Base-by-base conservation (phyloP, 2,113 vertebrate species). In the Cyanistes caeruleus region DNA sequence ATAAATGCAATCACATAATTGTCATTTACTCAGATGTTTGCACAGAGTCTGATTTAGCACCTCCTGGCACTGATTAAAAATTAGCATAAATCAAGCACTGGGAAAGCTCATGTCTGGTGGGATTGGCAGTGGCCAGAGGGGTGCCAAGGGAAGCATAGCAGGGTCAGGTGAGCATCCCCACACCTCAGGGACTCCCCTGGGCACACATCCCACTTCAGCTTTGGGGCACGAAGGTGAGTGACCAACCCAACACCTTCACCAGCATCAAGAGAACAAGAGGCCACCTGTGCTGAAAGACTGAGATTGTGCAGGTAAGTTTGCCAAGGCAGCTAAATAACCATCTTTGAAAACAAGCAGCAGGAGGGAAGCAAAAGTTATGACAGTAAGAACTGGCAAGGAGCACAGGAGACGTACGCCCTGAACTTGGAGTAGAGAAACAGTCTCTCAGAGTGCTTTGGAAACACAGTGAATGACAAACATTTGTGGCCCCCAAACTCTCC, bases 91-190 rank as follows among this genome's bases (percentile, higher is more conserved):
- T 5, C 4, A 8, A 73, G 68, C 63, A 3, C 44, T 7, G 11
- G 22, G 44, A 44, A 43, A 7, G 35, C 35, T 51, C 12, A 3
- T 0, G 4, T 18, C 20, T n/a, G 3, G 5, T 0, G 12, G 19
- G 48, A 30, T 8, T 2, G 15, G 7, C 39, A 46, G 7, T 16
- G 72, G 63, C 41, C 63, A 49, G 11, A 63, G 28, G 10, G n/a
- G 7, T 6, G 49, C 7, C 0, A 0, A 25, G 46, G 27, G 23
- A 41, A n/a, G 12, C 0, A 0, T 0, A 5, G 5, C 20, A 23
- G 19, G 13, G 15, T 21, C 17, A 43, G 5, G 4, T 1, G 10
- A 10, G 9, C 24, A 3, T 22, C 21, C 23, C 15, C 8, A 15
- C 3, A 3, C 5, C 52, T 24, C 58, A 4, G n/a, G 17, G 1